These are phyloP conservation scores for Pitangus sulphuratus DNA, from an alignment of 2,797 vertebrate genomes.

Conservation along the genomic window DNA sequence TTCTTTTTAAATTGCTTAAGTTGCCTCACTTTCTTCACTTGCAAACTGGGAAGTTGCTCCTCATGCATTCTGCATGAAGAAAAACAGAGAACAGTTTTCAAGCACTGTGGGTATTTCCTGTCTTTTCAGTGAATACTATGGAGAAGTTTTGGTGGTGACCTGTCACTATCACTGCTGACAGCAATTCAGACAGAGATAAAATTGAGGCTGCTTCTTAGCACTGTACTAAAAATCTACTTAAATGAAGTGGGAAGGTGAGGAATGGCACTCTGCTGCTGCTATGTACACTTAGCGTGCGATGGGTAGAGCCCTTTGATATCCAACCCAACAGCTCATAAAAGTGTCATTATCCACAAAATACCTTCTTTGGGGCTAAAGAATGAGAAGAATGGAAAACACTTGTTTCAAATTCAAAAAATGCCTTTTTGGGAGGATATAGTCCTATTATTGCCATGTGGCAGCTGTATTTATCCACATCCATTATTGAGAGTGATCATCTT, in stretches of 20 bases:
- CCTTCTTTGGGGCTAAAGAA: constrained; percentile 34
- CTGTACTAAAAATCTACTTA: background rate
- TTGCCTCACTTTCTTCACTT: background rate
- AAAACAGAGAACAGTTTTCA: background rate
- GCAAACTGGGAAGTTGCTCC: background rate
- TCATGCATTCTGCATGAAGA: background rate
- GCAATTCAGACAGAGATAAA: background rate
- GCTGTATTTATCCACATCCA: constrained; percentile 1
- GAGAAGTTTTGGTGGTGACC: background rate
- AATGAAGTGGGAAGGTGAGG: background rate
- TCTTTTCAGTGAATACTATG: background rate
- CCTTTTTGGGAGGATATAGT: background rate
- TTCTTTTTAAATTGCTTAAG: background rate
- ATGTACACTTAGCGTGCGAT: background rate
- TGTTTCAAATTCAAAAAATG: background rate
- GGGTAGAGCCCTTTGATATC: background rate
- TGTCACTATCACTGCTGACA: background rate
- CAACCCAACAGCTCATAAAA: background rate
- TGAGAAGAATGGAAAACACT: constrained; percentile 41
- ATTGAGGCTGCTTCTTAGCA: background rate
- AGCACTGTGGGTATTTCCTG: background rate
- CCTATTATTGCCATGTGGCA: background rate
- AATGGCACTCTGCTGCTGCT: background rate
- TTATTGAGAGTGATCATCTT: background rate
- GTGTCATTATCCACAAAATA: constrained; percentile 43